These are phyloP conservation scores for Caprella mutica DNA, from an alignment of 2,888 invertebrate genomes.

Conservation along the genomic window DNA sequence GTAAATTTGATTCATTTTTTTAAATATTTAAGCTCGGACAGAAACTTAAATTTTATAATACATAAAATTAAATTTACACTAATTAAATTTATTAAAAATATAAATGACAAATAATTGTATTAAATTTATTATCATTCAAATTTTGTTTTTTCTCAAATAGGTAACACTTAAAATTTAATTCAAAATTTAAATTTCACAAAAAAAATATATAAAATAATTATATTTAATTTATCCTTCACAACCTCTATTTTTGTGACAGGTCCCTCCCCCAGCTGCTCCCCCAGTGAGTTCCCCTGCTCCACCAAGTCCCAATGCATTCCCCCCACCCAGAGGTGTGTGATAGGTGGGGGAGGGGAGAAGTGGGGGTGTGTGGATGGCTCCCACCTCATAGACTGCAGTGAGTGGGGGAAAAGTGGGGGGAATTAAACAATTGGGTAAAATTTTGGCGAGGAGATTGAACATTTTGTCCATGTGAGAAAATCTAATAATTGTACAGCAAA, in stretches of 20 bases:
- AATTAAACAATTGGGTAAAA: no score
- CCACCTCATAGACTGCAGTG: slow-evolving; percentile 40
- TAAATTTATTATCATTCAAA: not conserved
- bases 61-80: not conserved
- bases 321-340: slow-evolving; percentile 32
- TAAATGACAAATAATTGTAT: not conserved
- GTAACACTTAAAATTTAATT: not conserved
- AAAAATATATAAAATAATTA: not conserved
- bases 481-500: no score
- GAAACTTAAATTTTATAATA: no score
- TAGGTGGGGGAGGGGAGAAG: slow-evolving; percentile 35
- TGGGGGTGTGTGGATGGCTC: slow-evolving; percentile 41
- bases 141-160: not conserved
- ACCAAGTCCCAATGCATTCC: slow-evolving; percentile 40
- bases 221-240: not conserved
- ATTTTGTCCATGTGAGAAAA: no score
- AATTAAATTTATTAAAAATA: not conserved
- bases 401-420: slow-evolving; percentile 1
- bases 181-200: not conserved
- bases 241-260: not conserved
- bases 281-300: slow-evolving; percentile 8
- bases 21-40: no score
- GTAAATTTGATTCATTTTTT: no score
- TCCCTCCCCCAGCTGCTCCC: not conserved
- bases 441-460: no score